A percentile compares a stretch with the other conserved stretches of the same genome.
phyloP scores from a whole-genome alignment of 2,113 vertebrate genomes.

The Mesembrinibis cayennensis region DNA sequence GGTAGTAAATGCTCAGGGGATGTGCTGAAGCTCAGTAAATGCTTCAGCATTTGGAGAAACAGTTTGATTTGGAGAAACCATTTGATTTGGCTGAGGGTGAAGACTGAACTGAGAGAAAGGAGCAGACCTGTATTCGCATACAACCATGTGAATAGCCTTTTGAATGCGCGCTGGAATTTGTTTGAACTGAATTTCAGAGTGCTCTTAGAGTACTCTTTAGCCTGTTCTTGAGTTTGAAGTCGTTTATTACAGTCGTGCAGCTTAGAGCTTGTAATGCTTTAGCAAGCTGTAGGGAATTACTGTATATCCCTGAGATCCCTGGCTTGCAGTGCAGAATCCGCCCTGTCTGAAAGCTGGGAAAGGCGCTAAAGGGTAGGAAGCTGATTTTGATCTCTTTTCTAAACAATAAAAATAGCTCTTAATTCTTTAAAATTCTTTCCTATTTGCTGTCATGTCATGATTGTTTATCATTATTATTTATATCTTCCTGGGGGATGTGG shows the following conservation, averaged over 20 bases:
- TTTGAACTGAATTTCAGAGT: not conserved
- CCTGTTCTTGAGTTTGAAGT: not conserved
- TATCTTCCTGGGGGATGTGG: not conserved
- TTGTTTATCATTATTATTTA: not conserved
- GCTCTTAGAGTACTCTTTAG: not conserved
- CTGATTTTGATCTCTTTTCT: slow-evolving; percentile 39
- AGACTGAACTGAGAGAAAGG: not conserved
- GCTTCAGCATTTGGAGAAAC: not conserved
- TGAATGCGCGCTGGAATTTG: not conserved
- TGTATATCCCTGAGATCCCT: slow-evolving; percentile 4
- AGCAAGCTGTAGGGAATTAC: slow-evolving; percentile 43
- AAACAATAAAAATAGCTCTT: slow-evolving; percentile 28
- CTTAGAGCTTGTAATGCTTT: slow-evolving; percentile 12
- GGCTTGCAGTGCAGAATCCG: not conserved
- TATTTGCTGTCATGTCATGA: not conserved
- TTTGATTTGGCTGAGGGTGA: not conserved
- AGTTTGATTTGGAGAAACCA: not conserved
- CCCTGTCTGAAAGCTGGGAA: not conserved
- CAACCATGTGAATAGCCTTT: not conserved
- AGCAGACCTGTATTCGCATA: not conserved
- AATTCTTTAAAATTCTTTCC: slow-evolving; percentile 7
- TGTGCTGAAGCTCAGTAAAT: not conserved
- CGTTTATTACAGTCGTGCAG: not conserved
- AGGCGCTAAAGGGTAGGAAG: not conserved
- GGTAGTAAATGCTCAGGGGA: not conserved